phyloP scores from a whole-genome alignment of 2,113 vertebrate species.

The Sinocyclocheilus maitianheensis region DNA sequence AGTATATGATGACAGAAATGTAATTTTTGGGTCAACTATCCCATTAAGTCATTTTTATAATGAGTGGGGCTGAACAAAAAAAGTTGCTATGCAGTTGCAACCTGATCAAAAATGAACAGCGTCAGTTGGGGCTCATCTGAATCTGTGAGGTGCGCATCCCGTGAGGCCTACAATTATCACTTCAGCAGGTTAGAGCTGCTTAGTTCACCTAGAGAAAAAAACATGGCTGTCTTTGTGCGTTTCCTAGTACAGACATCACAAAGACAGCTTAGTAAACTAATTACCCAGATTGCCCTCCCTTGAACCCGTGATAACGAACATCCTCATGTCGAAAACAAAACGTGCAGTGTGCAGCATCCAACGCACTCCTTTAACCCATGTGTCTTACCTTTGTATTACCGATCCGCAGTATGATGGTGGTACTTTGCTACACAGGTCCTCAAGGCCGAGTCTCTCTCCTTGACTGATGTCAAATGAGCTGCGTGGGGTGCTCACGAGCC shows the following conservation, averaged over 20 bases:
- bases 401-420: slow-evolving; percentile 89
- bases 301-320: not conserved
- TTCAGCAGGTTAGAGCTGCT: slow-evolving; percentile 16
- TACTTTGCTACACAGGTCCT: slow-evolving; percentile 90
- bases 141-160: slow-evolving; percentile 2
- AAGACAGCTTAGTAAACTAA: not conserved
- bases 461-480: slow-evolving; percentile 82
- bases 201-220: not conserved
- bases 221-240: not conserved
- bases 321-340: not conserved
- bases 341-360: not conserved
- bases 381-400: slow-evolving; percentile 85
- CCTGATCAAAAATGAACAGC: not conserved
- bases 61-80: not conserved
- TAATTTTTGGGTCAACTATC: not conserved
- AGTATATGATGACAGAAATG: not conserved
- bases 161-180: slow-evolving; percentile 19
- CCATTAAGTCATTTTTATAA: not conserved
- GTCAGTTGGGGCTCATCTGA: not conserved
- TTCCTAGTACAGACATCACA: not conserved
- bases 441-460: slow-evolving; percentile 84
- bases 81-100: not conserved
- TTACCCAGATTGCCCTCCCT: not conserved
- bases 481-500: slow-evolving; percentile 86
- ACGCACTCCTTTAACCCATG: not conserved